phyloP scores from a whole-genome alignment of 2,113 vertebrate species.

The Brachyistius frenatus region DNA sequence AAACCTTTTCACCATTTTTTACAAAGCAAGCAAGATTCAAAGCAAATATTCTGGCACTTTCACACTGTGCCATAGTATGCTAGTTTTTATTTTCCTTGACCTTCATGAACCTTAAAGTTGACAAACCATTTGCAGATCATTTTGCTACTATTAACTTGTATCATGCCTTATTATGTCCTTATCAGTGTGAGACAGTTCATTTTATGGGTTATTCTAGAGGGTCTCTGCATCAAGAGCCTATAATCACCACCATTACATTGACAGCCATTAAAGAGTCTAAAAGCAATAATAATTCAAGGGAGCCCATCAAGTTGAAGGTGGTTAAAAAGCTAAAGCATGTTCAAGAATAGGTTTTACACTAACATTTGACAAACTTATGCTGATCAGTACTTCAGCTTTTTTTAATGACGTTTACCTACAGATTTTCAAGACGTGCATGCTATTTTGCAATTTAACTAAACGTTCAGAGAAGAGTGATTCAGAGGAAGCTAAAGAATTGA shows the following conservation, averaged over 20 bases:
- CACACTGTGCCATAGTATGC: background rate
- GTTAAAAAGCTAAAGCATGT: slow-evolving; percentile 19
- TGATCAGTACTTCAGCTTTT: background rate
- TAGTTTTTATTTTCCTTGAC: background rate
- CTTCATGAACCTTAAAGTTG: background rate
- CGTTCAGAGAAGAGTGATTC: background rate
- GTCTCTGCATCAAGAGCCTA: slow-evolving; percentile 1
- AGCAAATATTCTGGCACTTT: too few relatives aligned
- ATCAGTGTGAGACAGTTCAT: slow-evolving; percentile 30
- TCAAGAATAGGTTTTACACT: slow-evolving; percentile 15
- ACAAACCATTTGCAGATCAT: slow-evolving; percentile 9
- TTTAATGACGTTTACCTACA: slow-evolving; percentile 8
- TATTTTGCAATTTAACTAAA: background rate
- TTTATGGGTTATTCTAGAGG: slow-evolving; percentile 13
- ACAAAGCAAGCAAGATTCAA: too few relatives aligned
- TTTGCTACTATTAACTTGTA: slow-evolving; percentile 7
- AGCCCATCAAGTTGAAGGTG: slow-evolving; percentile 11
- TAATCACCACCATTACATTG: slow-evolving; percentile 27
- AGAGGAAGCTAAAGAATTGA: background rate
- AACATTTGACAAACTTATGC: background rate
- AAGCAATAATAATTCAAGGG: slow-evolving; percentile 23
- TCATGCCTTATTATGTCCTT: slow-evolving; percentile 16
- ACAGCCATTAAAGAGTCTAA: slow-evolving; percentile 11
- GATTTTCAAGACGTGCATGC: background rate
- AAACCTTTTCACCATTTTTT: too few relatives aligned